Percentiles rank a stretch among this genome's conserved stretches.
These are phyloP conservation scores for Drosophila parabipectinata DNA, from an alignment of 1,140 invertebrate species.

Conservation along the genomic window DNA sequence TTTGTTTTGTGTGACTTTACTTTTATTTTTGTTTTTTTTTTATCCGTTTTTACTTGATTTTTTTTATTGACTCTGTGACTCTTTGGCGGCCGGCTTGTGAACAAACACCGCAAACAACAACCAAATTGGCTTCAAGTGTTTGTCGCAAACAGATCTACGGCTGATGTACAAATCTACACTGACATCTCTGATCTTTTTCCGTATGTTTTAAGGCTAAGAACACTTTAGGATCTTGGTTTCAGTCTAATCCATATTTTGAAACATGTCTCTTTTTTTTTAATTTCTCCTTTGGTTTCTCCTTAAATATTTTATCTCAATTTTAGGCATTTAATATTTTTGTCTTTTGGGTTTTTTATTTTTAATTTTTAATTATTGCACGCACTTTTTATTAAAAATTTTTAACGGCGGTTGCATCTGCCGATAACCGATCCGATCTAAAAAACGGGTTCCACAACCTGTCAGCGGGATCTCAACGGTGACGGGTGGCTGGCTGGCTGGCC, in stretches of 20 bases:
- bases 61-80: slow-evolving; percentile 46
- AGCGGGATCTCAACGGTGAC: slow-evolving; percentile 59
- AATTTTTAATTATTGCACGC: slow-evolving; percentile 44
- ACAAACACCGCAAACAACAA: slow-evolving; percentile 31
- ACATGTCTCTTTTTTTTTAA: background rate
- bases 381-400: slow-evolving; percentile 34
- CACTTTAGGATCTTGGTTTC: background rate
- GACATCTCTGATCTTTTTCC: background rate
- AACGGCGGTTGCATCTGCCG: slow-evolving; percentile 33
- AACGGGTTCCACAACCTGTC: slow-evolving; percentile 76
- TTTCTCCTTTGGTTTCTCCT: slow-evolving; percentile 6
- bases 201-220: background rate
- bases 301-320: slow-evolving; percentile 3
- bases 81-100: slow-evolving; percentile 26
- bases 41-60: slow-evolving; percentile 39
- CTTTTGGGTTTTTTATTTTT: background rate
- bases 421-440: slow-evolving; percentile 39
- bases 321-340: background rate
- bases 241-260: background rate
- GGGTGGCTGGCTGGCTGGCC: slow-evolving; percentile 16
- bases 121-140: slow-evolving; percentile 43
- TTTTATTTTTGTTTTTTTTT: slow-evolving; percentile 52
- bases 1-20: slow-evolving; percentile 78
- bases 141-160: slow-evolving; percentile 59
- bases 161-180: slow-evolving; percentile 28